Evolutionary conservation across 2,888 invertebrate species (phyloP).

Genomic region (Dyspetes luteomarginatus): DNA sequence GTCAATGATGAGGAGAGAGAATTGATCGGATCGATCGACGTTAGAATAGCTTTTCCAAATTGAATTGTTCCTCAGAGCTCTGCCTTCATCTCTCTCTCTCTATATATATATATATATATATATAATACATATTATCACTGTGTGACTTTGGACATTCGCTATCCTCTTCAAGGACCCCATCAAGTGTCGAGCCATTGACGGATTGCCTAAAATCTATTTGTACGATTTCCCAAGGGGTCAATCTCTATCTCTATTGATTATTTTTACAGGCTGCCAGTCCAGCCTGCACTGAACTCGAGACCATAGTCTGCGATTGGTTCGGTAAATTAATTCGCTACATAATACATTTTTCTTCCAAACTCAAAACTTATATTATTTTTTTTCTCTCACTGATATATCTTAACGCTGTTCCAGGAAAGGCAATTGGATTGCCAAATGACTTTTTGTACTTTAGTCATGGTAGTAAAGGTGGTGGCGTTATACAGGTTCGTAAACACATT

Average conservation of each 20-base stretch:
- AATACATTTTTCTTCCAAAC: background rate
- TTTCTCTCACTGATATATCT: background rate
- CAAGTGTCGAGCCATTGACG: conserved; percentile 53
- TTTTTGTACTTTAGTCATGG: conserved; percentile 93
- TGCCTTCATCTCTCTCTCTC: too few species aligned
- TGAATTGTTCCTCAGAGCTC: too few species aligned
- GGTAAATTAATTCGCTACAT: conserved; percentile 85
- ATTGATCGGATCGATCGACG: conserved; percentile 19
- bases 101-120: too few species aligned
- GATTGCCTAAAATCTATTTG: conserved; percentile 65
- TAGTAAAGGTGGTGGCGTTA: conserved; percentile 96
- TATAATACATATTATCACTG: too few species aligned
- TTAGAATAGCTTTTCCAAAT: background rate
- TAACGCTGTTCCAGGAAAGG: conserved; percentile 88
- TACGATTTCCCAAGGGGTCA: conserved; percentile 22
- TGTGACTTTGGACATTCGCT: conserved; percentile 37
- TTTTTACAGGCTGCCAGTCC: conserved; percentile 95
- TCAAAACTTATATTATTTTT: conserved; percentile 18
- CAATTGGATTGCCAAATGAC: conserved; percentile 95
- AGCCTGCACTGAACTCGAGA: conserved; percentile 97
- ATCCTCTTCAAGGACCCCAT: background rate
- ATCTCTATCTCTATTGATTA: conserved; percentile 17
- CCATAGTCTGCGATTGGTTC: conserved; percentile 97
- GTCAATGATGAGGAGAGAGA: background rate
- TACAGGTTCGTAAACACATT: conserved; percentile 93